Percentiles rank a stretch among this genome's conserved stretches.
Evolutionary conservation across 2,113 vertebrate species (phyloP).

Genomic region (Reinhardtius hippoglossoides): DNA sequence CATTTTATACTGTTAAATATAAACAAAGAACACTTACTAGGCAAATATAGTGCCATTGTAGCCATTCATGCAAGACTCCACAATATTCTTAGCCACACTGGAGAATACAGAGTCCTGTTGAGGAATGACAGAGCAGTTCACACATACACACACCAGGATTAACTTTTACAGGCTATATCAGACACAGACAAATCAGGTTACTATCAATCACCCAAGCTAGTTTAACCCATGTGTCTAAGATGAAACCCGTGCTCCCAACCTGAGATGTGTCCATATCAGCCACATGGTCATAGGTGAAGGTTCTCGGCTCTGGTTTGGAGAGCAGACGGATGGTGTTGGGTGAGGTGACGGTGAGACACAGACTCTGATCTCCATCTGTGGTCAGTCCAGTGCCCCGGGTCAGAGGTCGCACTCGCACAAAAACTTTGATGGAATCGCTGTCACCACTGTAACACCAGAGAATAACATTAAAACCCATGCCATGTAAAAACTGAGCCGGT

Average conservation of each 20-base stretch:
- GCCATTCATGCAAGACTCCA: constrained; percentile 96
- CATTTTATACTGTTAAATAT: neutral
- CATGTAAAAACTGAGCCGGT: neutral
- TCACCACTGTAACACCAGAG: constrained; percentile 79
- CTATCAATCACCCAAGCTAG: neutral
- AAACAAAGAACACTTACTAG: constrained; percentile 87
- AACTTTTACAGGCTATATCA: neutral
- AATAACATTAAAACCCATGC: neutral
- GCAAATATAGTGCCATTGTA: constrained; percentile 99
- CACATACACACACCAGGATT: neutral
- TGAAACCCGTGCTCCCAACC: constrained; percentile 71
- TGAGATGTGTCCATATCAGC: constrained; percentile 92
- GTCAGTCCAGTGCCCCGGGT: constrained; percentile 75
- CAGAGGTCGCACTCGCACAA: constrained; percentile 90
- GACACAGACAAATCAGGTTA: neutral
- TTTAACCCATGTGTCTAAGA: neutral
- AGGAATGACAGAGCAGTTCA: constrained; percentile 10
- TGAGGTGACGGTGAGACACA: constrained; percentile 90
- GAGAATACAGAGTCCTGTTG: constrained; percentile 93
- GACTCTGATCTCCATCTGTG: constrained; percentile 85
- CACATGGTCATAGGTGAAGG: constrained; percentile 94
- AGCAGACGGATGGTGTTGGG: constrained; percentile 88
- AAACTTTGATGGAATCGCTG: constrained; percentile 93
- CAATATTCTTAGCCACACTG: constrained; percentile 91
- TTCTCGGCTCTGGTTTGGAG: constrained; percentile 92